A percentile compares a stretch with the other conserved stretches of the same genome.
phyloP scores from a whole-genome alignment of 1,140 invertebrate genomes.

The Drosophila sp. region DNA sequence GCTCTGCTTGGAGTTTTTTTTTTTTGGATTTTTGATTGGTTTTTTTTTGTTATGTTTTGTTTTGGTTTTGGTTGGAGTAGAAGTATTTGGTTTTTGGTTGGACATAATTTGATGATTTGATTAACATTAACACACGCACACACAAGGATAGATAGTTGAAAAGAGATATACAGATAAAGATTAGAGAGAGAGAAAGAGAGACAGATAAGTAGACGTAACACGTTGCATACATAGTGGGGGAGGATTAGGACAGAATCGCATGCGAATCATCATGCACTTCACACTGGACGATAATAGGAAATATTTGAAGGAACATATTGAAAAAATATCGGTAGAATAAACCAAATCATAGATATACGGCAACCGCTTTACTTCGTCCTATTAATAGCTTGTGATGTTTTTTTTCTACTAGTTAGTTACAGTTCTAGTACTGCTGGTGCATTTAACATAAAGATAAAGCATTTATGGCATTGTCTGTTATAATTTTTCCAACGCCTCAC shows the following conservation, averaged over 20 bases:
- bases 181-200: conserved; percentile 40
- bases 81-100: conserved; percentile 61
- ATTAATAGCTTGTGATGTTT: background rate
- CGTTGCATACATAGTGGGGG: conserved; percentile 21
- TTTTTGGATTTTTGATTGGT: conserved; percentile 33
- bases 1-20: conserved; percentile 54
- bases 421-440: conserved; percentile 28
- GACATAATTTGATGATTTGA: conserved; percentile 66
- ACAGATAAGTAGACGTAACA: conserved; percentile 43
- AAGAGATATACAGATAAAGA: conserved; percentile 37
- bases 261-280: conserved; percentile 13
- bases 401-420: background rate
- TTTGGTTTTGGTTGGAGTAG: conserved; percentile 49
- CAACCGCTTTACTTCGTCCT: conserved; percentile 23
- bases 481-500: background rate
- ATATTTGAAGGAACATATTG: background rate
- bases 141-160: conserved; percentile 48
- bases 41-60: conserved; percentile 34
- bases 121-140: conserved; percentile 60
- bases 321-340: background rate
- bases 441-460: conserved; percentile 27
- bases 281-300: conserved; percentile 1
- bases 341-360: background rate
- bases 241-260: background rate
- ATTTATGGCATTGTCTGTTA: conserved; percentile 2